Conservation (phyloP, 2,888 invertebrate species). For the Catocala fraxini region DNA sequence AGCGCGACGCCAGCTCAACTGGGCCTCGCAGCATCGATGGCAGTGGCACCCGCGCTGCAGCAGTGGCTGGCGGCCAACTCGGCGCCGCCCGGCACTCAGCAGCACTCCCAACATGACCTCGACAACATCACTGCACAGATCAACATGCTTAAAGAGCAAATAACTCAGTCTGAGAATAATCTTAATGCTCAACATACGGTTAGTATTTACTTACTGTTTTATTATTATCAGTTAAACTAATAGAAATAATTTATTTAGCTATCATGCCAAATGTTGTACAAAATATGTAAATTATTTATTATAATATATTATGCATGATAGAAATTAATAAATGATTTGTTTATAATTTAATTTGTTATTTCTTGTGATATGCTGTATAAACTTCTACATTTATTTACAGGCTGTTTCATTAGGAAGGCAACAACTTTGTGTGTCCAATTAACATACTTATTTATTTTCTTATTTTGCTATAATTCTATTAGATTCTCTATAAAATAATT, state of each 20-base stretch:
- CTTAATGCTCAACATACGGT: conserved; percentile 98
- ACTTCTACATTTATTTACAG: conserved; percentile 47
- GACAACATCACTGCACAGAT: conserved; percentile 92
- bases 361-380: conserved; percentile 11
- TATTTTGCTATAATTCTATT: conserved; percentile 10
- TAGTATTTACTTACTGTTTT: conserved; percentile 57
- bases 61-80: conserved; percentile 82
- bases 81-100: conserved; percentile 63
- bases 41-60: conserved; percentile 81
- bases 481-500: conserved; percentile 8
- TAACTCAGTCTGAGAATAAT: conserved; percentile 98
- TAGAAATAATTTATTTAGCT: too few relatives aligned
- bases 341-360: conserved; percentile 9
- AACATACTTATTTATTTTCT: conserved; percentile 9
- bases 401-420: conserved; percentile 31
- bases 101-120: conserved; percentile 70
- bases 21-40: conserved; percentile 85
- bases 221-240: neutral
- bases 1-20: conserved; percentile 87
- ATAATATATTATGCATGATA: conserved; percentile 2
- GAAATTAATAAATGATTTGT: conserved; percentile 1
- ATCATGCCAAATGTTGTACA: too few relatives aligned
- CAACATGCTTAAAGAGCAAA: conserved; percentile 95
- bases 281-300: neutral
- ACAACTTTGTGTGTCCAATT: conserved; percentile 21